Evolutionary conservation across 37 sponge, comb jelly and placozoan genomes (phyloP).

Genomic region (Petrosia ficiformis): DNA sequence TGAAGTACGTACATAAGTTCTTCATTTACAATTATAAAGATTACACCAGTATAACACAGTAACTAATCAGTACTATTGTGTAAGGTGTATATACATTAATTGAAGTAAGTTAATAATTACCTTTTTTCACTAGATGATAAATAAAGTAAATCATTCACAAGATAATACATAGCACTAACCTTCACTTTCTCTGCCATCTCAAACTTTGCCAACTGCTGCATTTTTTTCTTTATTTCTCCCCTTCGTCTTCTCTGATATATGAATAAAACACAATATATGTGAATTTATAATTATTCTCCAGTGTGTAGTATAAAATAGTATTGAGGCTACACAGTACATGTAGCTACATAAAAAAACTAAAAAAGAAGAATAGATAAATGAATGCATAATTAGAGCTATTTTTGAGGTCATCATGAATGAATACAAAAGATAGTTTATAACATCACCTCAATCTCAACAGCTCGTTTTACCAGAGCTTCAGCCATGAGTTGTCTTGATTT

Average conservation of each 20-base stretch:
- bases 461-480: conserved; percentile 62
- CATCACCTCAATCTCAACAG: conserved; percentile 75
- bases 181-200: conserved; percentile 63
- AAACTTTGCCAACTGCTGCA: conserved; percentile 47
- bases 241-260: conserved; percentile 42
- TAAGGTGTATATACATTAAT: neutral
- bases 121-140: too few relatives aligned
- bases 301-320: too few relatives aligned
- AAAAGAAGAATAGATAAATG: too few relatives aligned
- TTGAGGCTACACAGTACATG: too few relatives aligned
- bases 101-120: too few relatives aligned
- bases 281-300: too few relatives aligned
- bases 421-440: conserved; percentile 7
- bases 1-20: too few relatives aligned
- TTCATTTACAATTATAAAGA: neutral
- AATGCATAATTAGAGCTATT: too few relatives aligned
- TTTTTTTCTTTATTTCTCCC: conserved; percentile 46
- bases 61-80: neutral
- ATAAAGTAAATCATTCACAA: neutral
- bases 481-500: conserved; percentile 43
- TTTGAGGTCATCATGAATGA: too few relatives aligned
- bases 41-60: neutral
- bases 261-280: too few relatives aligned
- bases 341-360: too few relatives aligned
- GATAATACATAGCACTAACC: conserved; percentile 25